Percentiles rank a stretch among this genome's conserved stretches.
Conservation (phyloP, 2,113 vertebrate species). For the Phaethon lepturus region DNA sequence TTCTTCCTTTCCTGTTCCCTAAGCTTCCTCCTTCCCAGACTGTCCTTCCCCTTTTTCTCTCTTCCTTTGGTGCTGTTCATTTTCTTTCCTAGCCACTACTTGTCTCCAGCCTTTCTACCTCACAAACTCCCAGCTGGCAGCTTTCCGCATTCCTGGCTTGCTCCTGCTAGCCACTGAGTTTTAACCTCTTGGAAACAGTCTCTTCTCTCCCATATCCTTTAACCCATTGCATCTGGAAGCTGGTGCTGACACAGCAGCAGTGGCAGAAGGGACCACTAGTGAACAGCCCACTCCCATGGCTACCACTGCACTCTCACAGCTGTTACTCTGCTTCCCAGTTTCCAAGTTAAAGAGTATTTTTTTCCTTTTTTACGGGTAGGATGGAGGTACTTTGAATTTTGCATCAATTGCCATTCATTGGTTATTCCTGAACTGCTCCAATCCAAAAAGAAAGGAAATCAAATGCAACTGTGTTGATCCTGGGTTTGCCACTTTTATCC, state of each 20-base stretch:
- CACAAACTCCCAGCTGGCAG: not conserved
- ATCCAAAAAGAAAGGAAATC: slow-evolving; percentile 14
- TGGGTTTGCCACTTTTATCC: slow-evolving; percentile 6
- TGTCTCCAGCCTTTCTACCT: not conserved
- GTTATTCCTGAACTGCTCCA: not conserved
- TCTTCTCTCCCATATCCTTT: not conserved
- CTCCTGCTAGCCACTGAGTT: not conserved
- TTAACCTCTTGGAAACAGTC: not conserved
- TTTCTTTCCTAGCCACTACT: not conserved
- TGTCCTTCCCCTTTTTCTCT: not conserved
- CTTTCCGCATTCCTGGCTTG: not conserved
- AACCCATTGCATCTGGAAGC: not conserved
- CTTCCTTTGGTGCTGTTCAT: not conserved
- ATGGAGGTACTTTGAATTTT: not conserved
- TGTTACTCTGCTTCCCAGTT: not conserved
- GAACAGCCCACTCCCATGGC: not conserved
- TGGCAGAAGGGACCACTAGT: fast-evolving
- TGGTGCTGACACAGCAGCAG: not conserved
- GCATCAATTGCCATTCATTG: not conserved
- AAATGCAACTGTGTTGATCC: slow-evolving; percentile 27
- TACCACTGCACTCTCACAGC: not conserved
- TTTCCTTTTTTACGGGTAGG: not conserved
- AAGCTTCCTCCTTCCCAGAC: not conserved
- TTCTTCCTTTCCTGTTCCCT: not conserved
- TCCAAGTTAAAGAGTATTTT: not conserved